These are phyloP conservation scores for zebrafish (Danio rerio) DNA, from an alignment of 2,113 vertebrate species.

Conservation along the genomic window DNA sequence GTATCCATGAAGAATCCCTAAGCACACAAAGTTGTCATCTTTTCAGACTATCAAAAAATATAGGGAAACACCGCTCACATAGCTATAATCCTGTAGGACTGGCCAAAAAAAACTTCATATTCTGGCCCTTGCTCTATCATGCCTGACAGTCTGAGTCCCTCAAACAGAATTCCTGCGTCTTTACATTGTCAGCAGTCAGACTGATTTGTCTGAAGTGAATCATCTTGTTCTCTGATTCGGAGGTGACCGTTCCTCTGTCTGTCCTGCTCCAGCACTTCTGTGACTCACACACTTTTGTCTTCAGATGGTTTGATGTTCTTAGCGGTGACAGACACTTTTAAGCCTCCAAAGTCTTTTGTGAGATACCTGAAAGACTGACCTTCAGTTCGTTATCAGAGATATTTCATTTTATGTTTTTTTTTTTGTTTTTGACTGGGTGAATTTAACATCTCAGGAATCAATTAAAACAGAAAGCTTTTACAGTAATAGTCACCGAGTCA, in stretches of 20 bases:
- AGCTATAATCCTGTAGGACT: not conserved
- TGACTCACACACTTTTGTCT: conserved; percentile 19
- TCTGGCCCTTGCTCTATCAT: not conserved
- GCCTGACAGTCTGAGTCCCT: conserved; percentile 11
- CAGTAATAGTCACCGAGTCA: no score
- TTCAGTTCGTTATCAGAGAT: not conserved
- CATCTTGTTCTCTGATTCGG: conserved; percentile 20
- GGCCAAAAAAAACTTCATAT: not conserved
- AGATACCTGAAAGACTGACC: not conserved
- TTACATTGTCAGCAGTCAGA: not conserved
- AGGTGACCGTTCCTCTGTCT: conserved; percentile 1
- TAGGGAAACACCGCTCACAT: not conserved
- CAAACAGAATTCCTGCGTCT: not conserved
- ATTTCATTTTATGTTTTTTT: not conserved
- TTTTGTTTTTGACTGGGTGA: not conserved
- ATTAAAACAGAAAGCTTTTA: no score
- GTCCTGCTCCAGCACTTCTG: not conserved
- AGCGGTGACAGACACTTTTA: conserved; percentile 9
- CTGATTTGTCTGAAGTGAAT: conserved; percentile 18
- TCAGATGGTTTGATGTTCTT: conserved; percentile 10
- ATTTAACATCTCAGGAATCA: not conserved
- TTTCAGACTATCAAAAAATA: not conserved
- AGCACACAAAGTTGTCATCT: no score
- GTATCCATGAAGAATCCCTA: not conserved
- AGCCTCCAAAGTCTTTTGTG: not conserved